Conservation (phyloP, 2,113 vertebrate species). For the Ginglymostoma cirratum region DNA sequence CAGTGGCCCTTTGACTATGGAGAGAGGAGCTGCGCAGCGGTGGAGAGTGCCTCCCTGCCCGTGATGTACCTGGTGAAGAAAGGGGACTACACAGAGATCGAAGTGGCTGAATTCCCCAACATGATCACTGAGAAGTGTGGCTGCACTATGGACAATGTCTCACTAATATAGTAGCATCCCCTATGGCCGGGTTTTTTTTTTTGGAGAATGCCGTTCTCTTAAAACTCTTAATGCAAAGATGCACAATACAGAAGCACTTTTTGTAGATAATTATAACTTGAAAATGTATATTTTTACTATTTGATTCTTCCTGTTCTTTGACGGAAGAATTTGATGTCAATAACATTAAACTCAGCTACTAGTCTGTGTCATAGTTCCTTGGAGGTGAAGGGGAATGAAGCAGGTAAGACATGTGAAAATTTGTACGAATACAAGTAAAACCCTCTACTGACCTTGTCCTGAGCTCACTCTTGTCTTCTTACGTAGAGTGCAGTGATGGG, state of each 20-base stretch:
- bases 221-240: slow-evolving; percentile 3
- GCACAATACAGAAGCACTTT: slow-evolving; percentile 51
- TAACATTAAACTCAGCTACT: background rate
- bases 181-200: too few species aligned
- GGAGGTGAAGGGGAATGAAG: too few species aligned
- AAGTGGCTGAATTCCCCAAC: slow-evolving; percentile 78
- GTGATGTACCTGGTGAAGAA: slow-evolving; percentile 81
- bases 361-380: background rate
- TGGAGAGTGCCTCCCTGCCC: slow-evolving; percentile 68
- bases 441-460: background rate
- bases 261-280: slow-evolving; percentile 44
- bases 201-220: background rate
- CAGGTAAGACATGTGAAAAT: background rate
- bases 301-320: background rate
- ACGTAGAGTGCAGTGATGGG: background rate
- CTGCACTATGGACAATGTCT: slow-evolving; percentile 63
- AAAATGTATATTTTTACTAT: slow-evolving; percentile 40
- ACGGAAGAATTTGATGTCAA: background rate
- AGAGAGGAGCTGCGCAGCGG: slow-evolving; percentile 60
- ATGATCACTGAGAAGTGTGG: slow-evolving; percentile 76
- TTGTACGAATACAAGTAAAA: background rate
- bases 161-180: slow-evolving; percentile 55
- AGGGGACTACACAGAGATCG: slow-evolving; percentile 78
- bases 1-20: slow-evolving; percentile 51
- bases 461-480: background rate